These are phyloP conservation scores for Drosophila tristis DNA, from an alignment of 1,140 invertebrate genomes.

Conservation along the genomic window DNA sequence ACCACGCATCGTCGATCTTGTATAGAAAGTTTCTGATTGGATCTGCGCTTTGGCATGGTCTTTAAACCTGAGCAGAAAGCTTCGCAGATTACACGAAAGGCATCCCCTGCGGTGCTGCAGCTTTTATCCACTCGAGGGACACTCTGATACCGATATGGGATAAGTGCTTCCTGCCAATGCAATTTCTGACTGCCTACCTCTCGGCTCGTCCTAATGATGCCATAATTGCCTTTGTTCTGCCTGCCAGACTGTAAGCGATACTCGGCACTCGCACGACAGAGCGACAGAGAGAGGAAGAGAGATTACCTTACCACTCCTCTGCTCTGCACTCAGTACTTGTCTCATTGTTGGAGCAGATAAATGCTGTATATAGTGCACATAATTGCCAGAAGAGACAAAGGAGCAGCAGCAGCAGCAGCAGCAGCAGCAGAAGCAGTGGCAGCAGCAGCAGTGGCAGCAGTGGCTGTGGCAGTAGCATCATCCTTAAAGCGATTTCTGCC, in stretches of 20 bases:
- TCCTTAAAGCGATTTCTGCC: constrained; percentile 42
- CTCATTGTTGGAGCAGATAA: constrained; percentile 65
- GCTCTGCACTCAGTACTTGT: constrained; percentile 17
- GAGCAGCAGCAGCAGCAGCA: constrained; percentile 6
- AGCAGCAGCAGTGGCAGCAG: constrained; percentile 4
- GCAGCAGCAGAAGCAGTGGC: not conserved
- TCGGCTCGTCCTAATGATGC: constrained; percentile 60
- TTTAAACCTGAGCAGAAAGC: constrained; percentile 32
- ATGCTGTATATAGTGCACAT: constrained; percentile 58
- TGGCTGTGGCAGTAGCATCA: not conserved
- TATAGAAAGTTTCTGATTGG: constrained; percentile 45
- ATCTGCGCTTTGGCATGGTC: constrained; percentile 29
- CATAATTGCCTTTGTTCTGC: constrained; percentile 73
- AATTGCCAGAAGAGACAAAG: constrained; percentile 62
- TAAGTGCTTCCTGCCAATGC: constrained; percentile 59
- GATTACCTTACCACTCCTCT: constrained; percentile 4
- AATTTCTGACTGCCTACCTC: constrained; percentile 28
- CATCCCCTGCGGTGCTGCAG: not conserved
- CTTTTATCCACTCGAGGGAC: constrained; percentile 55
- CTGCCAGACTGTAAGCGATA: constrained; percentile 63
- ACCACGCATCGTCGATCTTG: constrained; percentile 28
- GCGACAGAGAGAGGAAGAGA: no score
- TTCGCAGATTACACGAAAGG: not conserved
- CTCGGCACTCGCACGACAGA: constrained; percentile 30
- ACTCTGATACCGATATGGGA: constrained; percentile 44